Evolutionary conservation across 2,888 invertebrate species (phyloP).

Genomic region (Chironomus tentans): DNA sequence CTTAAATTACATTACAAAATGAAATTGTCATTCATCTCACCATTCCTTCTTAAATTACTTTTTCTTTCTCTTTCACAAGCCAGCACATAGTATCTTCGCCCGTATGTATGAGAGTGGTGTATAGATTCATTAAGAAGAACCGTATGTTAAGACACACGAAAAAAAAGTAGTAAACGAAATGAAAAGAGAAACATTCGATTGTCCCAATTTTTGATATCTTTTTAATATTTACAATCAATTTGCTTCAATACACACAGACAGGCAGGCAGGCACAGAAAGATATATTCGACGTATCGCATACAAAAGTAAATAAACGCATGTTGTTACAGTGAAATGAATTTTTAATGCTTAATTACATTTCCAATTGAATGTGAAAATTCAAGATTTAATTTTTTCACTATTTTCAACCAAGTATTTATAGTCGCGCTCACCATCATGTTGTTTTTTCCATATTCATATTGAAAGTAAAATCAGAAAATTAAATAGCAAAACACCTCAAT

Average conservation of each 20-base stretch:
- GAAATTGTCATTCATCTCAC: neutral
- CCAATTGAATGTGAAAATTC: slow-evolving; percentile 21
- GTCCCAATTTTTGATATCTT: neutral
- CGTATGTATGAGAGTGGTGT: too few relatives aligned
- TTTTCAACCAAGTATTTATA: too few relatives aligned
- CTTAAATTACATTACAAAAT: neutral
- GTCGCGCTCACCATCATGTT: neutral
- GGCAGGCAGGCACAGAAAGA: too few relatives aligned
- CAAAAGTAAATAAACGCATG: neutral
- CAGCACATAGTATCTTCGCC: too few relatives aligned
- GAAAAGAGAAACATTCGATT: neutral
- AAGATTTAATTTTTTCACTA: neutral
- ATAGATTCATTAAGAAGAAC: too few relatives aligned
- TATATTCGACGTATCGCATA: neutral
- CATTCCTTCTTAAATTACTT: neutral
- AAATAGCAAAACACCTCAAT: neutral
- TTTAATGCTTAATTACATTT: slow-evolving; percentile 19
- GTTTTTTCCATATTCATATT: neutral
- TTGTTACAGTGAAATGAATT: neutral
- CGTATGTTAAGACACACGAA: too few relatives aligned
- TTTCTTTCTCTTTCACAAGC: neutral
- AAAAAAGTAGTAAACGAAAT: too few relatives aligned
- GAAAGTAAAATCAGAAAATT: neutral
- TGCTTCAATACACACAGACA: neutral
- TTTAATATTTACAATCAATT: neutral